Evolutionary conservation across 2,888 invertebrate species (phyloP).

Genomic region (Cataglyphis altisquamis): DNA sequence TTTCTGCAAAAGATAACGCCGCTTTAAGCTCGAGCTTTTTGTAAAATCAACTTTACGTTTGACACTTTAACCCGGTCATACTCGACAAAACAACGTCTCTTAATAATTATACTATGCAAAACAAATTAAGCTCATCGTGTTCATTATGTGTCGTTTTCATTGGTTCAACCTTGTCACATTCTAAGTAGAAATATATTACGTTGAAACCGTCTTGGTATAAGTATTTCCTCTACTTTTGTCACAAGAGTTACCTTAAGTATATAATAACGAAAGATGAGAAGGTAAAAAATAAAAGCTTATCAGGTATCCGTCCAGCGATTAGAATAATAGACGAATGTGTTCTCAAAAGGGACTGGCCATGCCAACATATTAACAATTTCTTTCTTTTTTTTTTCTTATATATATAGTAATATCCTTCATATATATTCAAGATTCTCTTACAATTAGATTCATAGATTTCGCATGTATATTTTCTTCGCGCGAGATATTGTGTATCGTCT

Average conservation of each 20-base stretch:
- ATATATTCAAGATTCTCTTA: slow-evolving; percentile 2
- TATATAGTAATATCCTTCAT: background rate
- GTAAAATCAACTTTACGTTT: background rate
- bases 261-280: slow-evolving; percentile 29
- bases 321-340: slow-evolving; percentile 65
- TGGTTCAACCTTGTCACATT: slow-evolving; percentile 20
- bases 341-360: slow-evolving; percentile 21
- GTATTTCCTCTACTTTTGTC: slow-evolving; percentile 13
- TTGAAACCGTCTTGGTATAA: background rate
- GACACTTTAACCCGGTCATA: background rate
- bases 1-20: background rate
- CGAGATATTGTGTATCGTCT: slow-evolving; percentile 37
- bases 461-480: slow-evolving; percentile 4
- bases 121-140: slow-evolving; percentile 25
- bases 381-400: background rate
- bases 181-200: slow-evolving; percentile 8
- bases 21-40: background rate
- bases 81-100: slow-evolving; percentile 28
- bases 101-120: slow-evolving; percentile 14
- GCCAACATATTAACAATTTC: slow-evolving; percentile 27
- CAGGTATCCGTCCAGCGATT: slow-evolving; percentile 83
- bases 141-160: slow-evolving; percentile 54
- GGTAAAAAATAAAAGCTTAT: slow-evolving; percentile 76
- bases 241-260: background rate
- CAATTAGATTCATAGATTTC: slow-evolving; percentile 32